Evolutionary conservation across 2,113 vertebrate species (phyloP).

Genomic region (Paradoxurus hermaphroditus): DNA sequence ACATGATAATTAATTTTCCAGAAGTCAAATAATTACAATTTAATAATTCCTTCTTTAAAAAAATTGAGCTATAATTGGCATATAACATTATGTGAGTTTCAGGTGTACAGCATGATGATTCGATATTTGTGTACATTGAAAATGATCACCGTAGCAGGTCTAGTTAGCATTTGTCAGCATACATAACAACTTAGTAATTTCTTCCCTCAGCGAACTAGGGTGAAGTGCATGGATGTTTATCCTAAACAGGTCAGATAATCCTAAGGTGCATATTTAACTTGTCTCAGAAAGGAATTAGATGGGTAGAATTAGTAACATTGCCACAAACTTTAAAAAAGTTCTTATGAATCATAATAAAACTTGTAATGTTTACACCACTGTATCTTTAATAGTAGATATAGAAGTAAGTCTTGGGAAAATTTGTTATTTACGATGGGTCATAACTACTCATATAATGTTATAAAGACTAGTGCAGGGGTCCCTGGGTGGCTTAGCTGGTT

Average conservation of each 20-base stretch:
- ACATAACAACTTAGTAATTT: neutral
- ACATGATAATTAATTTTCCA: neutral
- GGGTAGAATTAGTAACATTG: neutral
- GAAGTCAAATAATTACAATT: slow-evolving; percentile 5
- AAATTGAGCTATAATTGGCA: neutral
- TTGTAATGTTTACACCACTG: neutral
- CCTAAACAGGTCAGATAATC: neutral
- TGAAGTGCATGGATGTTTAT: neutral
- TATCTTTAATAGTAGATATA: neutral
- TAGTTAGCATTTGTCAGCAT: neutral
- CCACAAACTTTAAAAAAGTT: neutral
- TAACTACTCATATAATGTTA: neutral
- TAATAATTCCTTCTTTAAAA: neutral
- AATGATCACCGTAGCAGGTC: neutral
- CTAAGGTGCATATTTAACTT: neutral
- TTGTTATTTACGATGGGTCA: neutral
- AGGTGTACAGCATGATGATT: neutral
- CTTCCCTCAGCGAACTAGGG: neutral
- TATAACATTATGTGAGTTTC: neutral
- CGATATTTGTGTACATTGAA: neutral
- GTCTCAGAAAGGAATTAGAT: slow-evolving; percentile 36
- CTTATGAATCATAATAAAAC: neutral
- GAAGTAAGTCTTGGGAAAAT: neutral
- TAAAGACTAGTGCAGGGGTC: neutral
- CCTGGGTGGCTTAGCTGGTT: no score